Evolutionary conservation across 2,888 invertebrate species (phyloP).

Genomic region (Tetramorium bicarinatum): DNA sequence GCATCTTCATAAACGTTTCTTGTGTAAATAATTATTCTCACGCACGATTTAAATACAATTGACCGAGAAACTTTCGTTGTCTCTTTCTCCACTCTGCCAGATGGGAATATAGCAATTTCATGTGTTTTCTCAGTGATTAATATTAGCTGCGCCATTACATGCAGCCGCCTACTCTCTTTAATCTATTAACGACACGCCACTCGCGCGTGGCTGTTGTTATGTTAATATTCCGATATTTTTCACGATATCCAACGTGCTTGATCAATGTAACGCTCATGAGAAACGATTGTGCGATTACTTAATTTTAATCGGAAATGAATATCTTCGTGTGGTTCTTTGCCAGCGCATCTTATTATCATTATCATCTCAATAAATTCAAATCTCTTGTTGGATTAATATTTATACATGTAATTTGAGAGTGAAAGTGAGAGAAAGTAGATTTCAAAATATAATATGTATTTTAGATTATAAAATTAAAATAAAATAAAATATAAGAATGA

Average conservation of each 20-base stretch:
- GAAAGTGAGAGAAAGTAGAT: background rate
- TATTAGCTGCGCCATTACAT: conserved; percentile 26
- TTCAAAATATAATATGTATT: background rate
- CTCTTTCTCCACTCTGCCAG: background rate
- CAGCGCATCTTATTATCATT: background rate
- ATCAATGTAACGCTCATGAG: conserved; percentile 5
- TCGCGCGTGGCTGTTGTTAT: conserved; percentile 7
- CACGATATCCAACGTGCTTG: background rate
- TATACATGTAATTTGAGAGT: background rate
- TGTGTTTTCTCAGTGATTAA: conserved; percentile 21
- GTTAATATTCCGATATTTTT: conserved; percentile 41
- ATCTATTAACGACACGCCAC: conserved; percentile 30
- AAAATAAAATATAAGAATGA: background rate
- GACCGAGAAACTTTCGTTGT: conserved; percentile 23
- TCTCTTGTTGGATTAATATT: background rate
- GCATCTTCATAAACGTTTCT: background rate
- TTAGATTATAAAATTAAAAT: background rate
- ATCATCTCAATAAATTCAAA: background rate
- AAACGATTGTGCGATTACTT: conserved; percentile 5
- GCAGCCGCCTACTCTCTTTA: conserved; percentile 18
- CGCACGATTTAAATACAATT: conserved; percentile 39
- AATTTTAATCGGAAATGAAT: conserved; percentile 28
- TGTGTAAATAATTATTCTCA: background rate
- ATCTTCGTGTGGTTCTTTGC: background rate
- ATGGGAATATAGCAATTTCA: conserved; percentile 2